phyloP scores from a whole-genome alignment of 2,888 invertebrate species.

The Bombyx huttoni region DNA sequence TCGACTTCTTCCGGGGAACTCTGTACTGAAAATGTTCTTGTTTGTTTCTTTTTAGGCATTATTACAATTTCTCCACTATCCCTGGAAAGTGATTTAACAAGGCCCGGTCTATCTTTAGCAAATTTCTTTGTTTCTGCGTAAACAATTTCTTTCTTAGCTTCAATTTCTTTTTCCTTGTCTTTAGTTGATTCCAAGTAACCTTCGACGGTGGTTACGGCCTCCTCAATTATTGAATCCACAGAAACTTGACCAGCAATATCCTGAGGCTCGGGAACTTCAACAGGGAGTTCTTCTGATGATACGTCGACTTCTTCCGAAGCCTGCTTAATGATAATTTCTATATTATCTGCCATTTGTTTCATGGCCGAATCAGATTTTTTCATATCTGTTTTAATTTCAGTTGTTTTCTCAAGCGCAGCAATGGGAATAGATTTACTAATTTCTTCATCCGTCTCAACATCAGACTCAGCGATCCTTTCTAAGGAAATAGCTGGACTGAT shows the following conservation, averaged over 20 bases:
- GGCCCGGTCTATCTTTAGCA: conserved; percentile 46
- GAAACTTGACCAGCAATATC: conserved; percentile 51
- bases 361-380: conserved; percentile 65
- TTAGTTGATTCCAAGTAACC: conserved; percentile 42
- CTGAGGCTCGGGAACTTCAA: conserved; percentile 24
- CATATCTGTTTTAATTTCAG: conserved; percentile 28
- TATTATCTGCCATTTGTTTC: conserved; percentile 68
- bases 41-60: conserved; percentile 62
- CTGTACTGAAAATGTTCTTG: conserved; percentile 63
- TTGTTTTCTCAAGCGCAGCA: conserved; percentile 14
- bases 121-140: conserved; percentile 41
- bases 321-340: conserved; percentile 65
- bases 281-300: conserved; percentile 47
- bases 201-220: conserved; percentile 57
- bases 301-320: conserved; percentile 60
- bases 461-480: conserved; percentile 62
- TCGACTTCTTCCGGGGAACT: conserved; percentile 69
- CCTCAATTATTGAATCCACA: conserved; percentile 61
- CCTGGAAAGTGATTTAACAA: conserved; percentile 59
- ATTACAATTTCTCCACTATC: conserved; percentile 63
- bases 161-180: conserved; percentile 28
- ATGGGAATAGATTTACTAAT: conserved; percentile 17
- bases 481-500: conserved; percentile 62
- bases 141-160: conserved; percentile 34
- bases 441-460: conserved; percentile 59